Percentiles rank a stretch among this genome's conserved stretches.
phyloP scores from a whole-genome alignment of 1,140 invertebrate species.

The Pollicipes pollicipes region DNA sequence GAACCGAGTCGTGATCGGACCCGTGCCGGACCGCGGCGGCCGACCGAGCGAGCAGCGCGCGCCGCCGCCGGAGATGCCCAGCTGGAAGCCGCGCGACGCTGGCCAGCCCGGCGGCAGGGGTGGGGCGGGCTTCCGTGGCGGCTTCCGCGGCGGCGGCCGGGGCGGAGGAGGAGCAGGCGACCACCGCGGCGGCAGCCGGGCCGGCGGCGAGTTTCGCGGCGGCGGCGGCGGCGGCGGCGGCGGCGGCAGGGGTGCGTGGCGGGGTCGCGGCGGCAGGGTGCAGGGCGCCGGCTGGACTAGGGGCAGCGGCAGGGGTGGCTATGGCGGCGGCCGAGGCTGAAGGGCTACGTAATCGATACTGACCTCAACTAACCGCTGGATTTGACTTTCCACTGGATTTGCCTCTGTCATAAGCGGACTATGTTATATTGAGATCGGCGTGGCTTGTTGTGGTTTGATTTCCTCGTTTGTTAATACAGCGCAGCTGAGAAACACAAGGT shows the following conservation, averaged over 20 bases:
- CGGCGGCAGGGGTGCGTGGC: no score
- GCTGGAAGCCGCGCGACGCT: slow-evolving; percentile 51
- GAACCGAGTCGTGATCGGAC: slow-evolving; percentile 49
- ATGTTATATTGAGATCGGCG: no score
- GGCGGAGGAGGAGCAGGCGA: not conserved
- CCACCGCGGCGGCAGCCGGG: not conserved
- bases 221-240: no score
- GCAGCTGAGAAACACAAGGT: no score
- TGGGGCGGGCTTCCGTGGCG: not conserved
- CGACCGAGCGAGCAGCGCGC: slow-evolving; percentile 68
- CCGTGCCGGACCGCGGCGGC: slow-evolving; percentile 58
- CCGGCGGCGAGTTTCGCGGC: not conserved
- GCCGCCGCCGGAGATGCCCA: slow-evolving; percentile 88
- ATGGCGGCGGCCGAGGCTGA: no score
- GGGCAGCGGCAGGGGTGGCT: no score
- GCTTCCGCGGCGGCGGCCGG: not conserved
- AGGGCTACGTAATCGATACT: no score
- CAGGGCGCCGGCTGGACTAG: not conserved
- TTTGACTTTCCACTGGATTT: no score
- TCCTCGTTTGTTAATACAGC: no score
- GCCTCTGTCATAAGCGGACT: no score
- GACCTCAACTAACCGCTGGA: no score
- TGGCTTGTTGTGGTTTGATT: no score
- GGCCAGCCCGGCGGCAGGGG: slow-evolving; percentile 16
- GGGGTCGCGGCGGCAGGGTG: not conserved